Evolutionary conservation across 2,113 vertebrate species (phyloP).

Genomic region (Psephotus haematonotus): DNA sequence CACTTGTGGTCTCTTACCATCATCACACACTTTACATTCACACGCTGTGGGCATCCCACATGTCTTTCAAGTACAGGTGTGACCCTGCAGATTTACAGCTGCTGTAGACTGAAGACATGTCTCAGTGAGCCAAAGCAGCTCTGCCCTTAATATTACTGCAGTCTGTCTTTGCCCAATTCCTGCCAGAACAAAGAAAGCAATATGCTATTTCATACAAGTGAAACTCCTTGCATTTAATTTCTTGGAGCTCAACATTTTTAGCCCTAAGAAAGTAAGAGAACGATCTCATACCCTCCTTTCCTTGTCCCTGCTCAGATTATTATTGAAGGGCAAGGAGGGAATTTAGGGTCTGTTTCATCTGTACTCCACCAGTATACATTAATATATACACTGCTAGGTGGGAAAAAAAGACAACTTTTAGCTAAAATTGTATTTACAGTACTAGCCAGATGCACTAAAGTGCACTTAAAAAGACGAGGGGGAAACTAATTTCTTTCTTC

Average conservation of each 20-base stretch:
- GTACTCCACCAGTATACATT: background rate
- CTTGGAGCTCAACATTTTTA: background rate
- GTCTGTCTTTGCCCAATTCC: background rate
- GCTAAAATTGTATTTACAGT: background rate
- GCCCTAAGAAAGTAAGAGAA: background rate
- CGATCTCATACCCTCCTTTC: background rate
- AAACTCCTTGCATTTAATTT: background rate
- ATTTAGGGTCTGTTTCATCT: background rate
- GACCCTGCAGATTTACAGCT: background rate
- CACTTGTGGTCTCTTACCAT: background rate
- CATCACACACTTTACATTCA: background rate
- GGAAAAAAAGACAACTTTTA: background rate
- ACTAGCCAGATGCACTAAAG: background rate
- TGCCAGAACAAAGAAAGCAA: background rate
- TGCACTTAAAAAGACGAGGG: background rate
- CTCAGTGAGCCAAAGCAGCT: background rate
- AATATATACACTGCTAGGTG: fast-evolving
- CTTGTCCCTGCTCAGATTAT: background rate
- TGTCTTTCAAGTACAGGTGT: background rate
- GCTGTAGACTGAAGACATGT: background rate
- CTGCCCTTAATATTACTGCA: background rate
- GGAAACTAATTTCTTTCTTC: background rate
- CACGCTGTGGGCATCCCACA: background rate
- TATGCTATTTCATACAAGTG: background rate
- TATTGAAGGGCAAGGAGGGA: background rate